Base-by-base conservation (phyloP, 2,888 invertebrate species). In the Leptarthrus brevirostris region DNA sequence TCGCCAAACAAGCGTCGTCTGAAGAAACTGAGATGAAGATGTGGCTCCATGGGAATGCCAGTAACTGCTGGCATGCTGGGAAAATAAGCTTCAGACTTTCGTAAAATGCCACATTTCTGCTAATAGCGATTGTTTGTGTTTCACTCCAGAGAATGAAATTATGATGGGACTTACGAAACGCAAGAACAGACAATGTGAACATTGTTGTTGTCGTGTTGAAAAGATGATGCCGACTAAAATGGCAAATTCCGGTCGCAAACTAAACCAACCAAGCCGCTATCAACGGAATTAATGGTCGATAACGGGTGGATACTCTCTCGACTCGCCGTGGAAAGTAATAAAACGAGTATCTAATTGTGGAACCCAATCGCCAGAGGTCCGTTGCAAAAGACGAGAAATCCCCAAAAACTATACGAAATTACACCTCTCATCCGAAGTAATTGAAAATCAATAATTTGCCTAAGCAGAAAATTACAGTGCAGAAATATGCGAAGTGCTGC, bases 51-150 rank as follows among this genome's bases (percentile, higher is more conserved):
- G 47, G 58, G 58, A 58, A 58, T 10, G 5, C 34, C 44, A 47
- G 14, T 22, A 6, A 34, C 44, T 18, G 12, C 8, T 1, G 12
- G 3, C 44, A 44, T 44, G 40, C 20, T 64, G 64, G 44, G 64
- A 64, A 64, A 64, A n/a, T n/a, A n/a, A n/a, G n/a, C n/a, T 14
- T 16, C 8, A 14, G 22, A 44, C 64, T 64, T 64, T 64, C 64
- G 64, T 36, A 64, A 64, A 64, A 40, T 44, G 22, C 44, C 64
- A 47, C 44, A 40, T 24, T 64, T 44, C 64, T 64, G 24, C 64
- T 64, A 64, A 64, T 64, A 44, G 64, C 44, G 20, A 64, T 64
- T 64, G 61, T 61, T 40, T 61, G 22, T 47, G 24, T 64, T 14
- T 64, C 24, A 12, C 47, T 20, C 47, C n/a, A 6, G 6, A 3